phyloP scores from a whole-genome alignment of 2,113 vertebrate species.

The cat (Felis catus) region F.catus_Fca126_mat1.0 CM031424.1:1748001-1748500 shows the following conservation, averaged over 20 bases:
- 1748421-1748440: background rate
- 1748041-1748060: background rate
- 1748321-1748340: background rate
- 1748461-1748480: background rate
- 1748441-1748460: background rate
- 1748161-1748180: background rate
- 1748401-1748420: constrained; percentile 31
- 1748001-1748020: background rate
- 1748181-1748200: background rate
- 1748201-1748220: background rate
- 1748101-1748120: background rate
- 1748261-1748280: too few relatives aligned
- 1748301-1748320: too few relatives aligned
- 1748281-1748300: fast-evolving
- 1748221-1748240: background rate
- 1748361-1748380: background rate
- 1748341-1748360: background rate
- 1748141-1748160: background rate
- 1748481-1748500: background rate
- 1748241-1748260: fast-evolving
- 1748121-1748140: background rate
- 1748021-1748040: background rate
- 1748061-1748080: background rate
- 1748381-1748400: constrained; percentile 12
- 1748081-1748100: background rate